Evolutionary conservation across 64 coral and sea anemone genomes (phyloP), one percentile per base, ranked within the genome.

Genomic region (Stylophora pistillata): DNA sequence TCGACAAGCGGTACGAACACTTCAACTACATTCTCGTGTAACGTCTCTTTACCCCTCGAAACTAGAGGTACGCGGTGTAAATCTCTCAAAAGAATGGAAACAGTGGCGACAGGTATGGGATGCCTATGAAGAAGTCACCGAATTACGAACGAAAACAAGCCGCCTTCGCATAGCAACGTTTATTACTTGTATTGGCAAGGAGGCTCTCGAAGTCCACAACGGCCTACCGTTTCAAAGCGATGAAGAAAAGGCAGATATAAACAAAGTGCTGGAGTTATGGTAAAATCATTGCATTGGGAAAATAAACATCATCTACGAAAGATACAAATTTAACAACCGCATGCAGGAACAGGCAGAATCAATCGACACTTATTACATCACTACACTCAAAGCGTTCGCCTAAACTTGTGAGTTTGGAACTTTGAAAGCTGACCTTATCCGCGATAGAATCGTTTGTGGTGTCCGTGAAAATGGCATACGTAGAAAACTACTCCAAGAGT

Each of bases 361-460:
- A 1, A 63, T 86, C 55, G 84, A 86, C 0, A 41, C 58, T 15
- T 58, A 55, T 30, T 88, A 59, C 30, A n/a, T 88, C 53, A 88
- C 73, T 30, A 30, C 53, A 60, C 54, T 89, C 18, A 74, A 58
- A 74, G 59, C 70, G 4, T 73, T 88, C 21, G 73, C 53, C 23
- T 59, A 89, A 70, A 89, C 87, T 32, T 89, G 73, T 13, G 77
- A 89, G 56, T 89, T 89, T 89, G 87, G 87, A 37, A 21, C 28
- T 28, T 57, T 87, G 37, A 25, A 87, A 34, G 70, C 56, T 74
- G 85, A 72, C 70, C 55, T 87, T 30, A 32, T 89, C 16, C 11
- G 74, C 53, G 87, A 89, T 23, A 77, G 75, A 23, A 88, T 88
- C 63, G 86, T 88, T n/a, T 32, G 57, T 26, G 69, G 86, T 33